Conservation (phyloP, 2,888 invertebrate genomes). For the Macaria notata region DNA sequence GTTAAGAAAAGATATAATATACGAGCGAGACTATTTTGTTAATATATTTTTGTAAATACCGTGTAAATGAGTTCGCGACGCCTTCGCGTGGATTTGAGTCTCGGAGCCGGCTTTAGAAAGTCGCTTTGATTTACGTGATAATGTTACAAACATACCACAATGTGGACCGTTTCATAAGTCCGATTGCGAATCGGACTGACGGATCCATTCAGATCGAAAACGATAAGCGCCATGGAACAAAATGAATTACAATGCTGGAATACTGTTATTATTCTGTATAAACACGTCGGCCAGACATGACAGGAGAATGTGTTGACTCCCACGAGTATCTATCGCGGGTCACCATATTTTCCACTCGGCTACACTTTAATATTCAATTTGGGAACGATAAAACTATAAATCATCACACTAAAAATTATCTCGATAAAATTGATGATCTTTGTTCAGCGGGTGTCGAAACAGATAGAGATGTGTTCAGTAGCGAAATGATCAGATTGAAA, state of each 20-base stretch:
- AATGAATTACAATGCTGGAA: conserved; percentile 44
- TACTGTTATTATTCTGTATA: conserved; percentile 17
- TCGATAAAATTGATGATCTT: conserved; percentile 68
- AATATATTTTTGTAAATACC: conserved; percentile 69
- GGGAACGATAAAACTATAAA: conserved; percentile 57
- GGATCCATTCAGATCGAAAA: conserved; percentile 56
- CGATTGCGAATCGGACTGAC: conserved; percentile 61
- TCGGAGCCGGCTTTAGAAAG: conserved; percentile 45
- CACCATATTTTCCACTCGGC: conserved; percentile 31
- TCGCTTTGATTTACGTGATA: conserved; percentile 47
- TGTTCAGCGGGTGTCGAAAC: conserved; percentile 59
- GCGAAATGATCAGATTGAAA: conserved; percentile 73
- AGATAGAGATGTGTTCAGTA: conserved; percentile 63
- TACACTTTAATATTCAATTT: conserved; percentile 52
- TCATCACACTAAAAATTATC: conserved; percentile 60
- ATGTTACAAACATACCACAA: conserved; percentile 43
- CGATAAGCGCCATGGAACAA: conserved; percentile 44
- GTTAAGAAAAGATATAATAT: conserved; percentile 64
- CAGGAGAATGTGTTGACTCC: conserved; percentile 18
- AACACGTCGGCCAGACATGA: conserved; percentile 13
- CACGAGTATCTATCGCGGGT: conserved; percentile 21
- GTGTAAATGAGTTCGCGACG: conserved; percentile 49
- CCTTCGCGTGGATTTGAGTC: conserved; percentile 57
- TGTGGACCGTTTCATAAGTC: conserved; percentile 42
- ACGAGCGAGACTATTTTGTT: conserved; percentile 64